Evolutionary conservation across 2,888 invertebrate genomes (phyloP).

Genomic region (Emmelina monodactyla): DNA sequence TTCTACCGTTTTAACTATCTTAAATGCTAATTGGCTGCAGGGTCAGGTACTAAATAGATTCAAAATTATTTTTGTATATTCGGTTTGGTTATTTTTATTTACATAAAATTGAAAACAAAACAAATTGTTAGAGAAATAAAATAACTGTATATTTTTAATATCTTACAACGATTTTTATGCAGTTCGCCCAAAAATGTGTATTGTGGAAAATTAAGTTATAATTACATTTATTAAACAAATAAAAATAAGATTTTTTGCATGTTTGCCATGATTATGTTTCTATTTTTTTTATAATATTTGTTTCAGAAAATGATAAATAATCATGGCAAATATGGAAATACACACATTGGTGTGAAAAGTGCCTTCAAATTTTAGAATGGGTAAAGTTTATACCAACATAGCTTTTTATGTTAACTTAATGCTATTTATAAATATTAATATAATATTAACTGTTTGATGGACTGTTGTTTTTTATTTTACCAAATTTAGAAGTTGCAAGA

Average conservation of each 20-base stretch:
- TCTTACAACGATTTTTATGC: constrained; percentile 1
- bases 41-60: too few relatives aligned
- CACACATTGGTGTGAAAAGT: constrained; percentile 59
- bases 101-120: too few relatives aligned
- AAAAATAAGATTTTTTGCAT: background rate
- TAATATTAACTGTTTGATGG: constrained; percentile 66
- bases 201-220: too few relatives aligned
- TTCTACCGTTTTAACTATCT: too few relatives aligned
- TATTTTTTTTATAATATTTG: constrained; percentile 4
- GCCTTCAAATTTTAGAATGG: constrained; percentile 61
- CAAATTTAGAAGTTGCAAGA: too few relatives aligned
- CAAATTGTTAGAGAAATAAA: constrained; percentile 12
- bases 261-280: background rate
- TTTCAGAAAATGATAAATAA: constrained; percentile 15
- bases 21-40: too few relatives aligned
- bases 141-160: background rate
- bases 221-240: background rate
- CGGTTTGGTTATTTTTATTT: too few relatives aligned
- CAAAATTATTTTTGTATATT: too few relatives aligned
- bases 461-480: constrained; percentile 18
- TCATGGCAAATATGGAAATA: constrained; percentile 50
- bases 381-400: constrained; percentile 64
- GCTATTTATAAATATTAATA: constrained; percentile 64
- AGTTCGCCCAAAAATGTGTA: background rate
- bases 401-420: constrained; percentile 65